Evolutionary conservation across 2,797 vertebrate genomes (phyloP).

Genomic region (Masticophis lateralis): DNA sequence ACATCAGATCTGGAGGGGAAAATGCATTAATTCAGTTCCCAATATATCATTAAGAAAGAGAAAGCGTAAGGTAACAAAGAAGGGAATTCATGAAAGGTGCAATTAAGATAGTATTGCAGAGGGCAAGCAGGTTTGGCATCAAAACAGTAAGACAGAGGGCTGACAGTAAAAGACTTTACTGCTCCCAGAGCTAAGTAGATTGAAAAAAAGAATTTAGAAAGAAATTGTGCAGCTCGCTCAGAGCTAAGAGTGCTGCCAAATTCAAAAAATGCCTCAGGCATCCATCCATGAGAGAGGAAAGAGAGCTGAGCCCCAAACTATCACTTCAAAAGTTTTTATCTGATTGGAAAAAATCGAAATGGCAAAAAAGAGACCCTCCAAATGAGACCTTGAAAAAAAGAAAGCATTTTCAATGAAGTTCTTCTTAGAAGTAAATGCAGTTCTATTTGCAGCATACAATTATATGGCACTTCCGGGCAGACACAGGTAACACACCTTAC

Average conservation of each 20-base stretch:
- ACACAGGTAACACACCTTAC: neutral
- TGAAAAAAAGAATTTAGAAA: constrained; percentile 22
- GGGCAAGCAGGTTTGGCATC: constrained; percentile 19
- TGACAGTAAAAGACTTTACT: neutral
- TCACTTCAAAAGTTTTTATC: constrained; percentile 18
- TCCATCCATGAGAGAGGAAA: neutral
- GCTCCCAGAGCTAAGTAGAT: neutral
- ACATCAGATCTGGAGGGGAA: constrained; percentile 2
- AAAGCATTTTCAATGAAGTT: neutral
- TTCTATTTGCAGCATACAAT: neutral
- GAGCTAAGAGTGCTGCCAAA: neutral
- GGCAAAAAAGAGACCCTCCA: neutral
- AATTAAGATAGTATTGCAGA: neutral
- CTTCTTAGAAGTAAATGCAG: neutral
- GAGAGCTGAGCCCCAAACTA: constrained; percentile 10
- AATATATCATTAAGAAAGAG: constrained; percentile 23
- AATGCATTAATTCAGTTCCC: constrained; percentile 1
- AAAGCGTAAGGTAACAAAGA: constrained; percentile 8
- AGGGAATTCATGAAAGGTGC: neutral
- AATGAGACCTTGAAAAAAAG: constrained; percentile 3
- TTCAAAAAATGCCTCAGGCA: constrained; percentile 15
- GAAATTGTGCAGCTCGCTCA: constrained; percentile 1
- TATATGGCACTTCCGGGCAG: neutral
- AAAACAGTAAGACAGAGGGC: constrained; percentile 2
- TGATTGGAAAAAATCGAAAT: constrained; percentile 1